Percentiles rank a stretch among this genome's conserved stretches.
These are phyloP conservation scores for Drosophila ironensis DNA, from an alignment of 1,140 invertebrate species.

Conservation along the genomic window DNA sequence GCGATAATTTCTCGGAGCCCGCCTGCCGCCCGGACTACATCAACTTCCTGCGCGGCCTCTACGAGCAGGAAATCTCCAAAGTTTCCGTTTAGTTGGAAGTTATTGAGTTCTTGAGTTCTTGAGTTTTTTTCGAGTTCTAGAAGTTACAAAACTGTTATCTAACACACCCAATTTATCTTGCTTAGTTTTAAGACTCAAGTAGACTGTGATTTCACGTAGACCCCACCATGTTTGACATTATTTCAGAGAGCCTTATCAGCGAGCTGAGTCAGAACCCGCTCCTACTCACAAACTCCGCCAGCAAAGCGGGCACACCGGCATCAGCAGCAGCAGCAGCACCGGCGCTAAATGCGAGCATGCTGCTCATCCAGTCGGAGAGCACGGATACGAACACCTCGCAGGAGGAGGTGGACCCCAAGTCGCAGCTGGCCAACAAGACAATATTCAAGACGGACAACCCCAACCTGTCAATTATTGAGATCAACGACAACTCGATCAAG, in stretches of 20 bases:
- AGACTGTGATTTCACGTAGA: too few relatives aligned
- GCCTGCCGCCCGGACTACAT: constrained; percentile 21
- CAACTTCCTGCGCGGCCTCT: constrained; percentile 29
- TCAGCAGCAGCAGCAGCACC: constrained; percentile 9
- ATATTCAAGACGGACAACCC: constrained; percentile 81
- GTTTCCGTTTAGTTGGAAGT: neutral
- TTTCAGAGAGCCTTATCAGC: constrained; percentile 57
- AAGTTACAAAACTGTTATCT: neutral
- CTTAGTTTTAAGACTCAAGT: too few relatives aligned
- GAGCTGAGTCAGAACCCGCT: constrained; percentile 48
- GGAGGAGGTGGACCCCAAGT: constrained; percentile 80
- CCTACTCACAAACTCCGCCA: constrained; percentile 9
- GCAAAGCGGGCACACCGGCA: constrained; percentile 25
- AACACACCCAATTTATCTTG: too few relatives aligned
- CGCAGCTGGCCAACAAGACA: constrained; percentile 81
- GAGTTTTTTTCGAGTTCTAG: neutral
- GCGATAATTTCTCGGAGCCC: neutral
- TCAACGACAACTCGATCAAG: constrained; percentile 77
- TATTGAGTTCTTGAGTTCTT: neutral
- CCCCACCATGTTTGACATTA: neutral
- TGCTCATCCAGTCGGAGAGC: constrained; percentile 72
- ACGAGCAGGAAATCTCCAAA: constrained; percentile 16
- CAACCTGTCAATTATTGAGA: constrained; percentile 82
- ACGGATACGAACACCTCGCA: constrained; percentile 76
- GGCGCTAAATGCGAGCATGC: constrained; percentile 64